Evolutionary conservation across 1,140 invertebrate species (phyloP).

Genomic region (Dendroctonus valens): DNA sequence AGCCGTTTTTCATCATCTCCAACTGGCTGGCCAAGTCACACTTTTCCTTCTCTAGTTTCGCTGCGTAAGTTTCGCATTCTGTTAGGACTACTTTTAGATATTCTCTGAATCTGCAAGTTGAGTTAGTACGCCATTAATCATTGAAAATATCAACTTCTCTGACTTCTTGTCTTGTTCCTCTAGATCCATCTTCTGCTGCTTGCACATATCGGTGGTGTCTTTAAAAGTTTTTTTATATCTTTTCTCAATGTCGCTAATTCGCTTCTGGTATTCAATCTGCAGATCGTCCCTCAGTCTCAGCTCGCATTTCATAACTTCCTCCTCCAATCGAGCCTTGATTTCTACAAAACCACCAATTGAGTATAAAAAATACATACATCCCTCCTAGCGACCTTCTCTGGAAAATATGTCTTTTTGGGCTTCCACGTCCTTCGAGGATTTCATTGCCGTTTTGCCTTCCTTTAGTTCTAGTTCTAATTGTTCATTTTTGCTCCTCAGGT

Average conservation of each 20-base stretch:
- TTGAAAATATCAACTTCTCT: not conserved
- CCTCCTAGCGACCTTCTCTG: too few relatives aligned
- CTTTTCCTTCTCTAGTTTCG: conserved; percentile 27
- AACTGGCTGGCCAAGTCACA: conserved; percentile 21
- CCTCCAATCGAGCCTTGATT: conserved; percentile 9
- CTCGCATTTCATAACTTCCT: conserved; percentile 27
- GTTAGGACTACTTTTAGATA: conserved; percentile 30
- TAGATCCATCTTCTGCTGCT: conserved; percentile 28
- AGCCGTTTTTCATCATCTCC: conserved; percentile 12
- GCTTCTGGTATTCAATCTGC: conserved; percentile 35
- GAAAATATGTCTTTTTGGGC: too few relatives aligned
- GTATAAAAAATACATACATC: too few relatives aligned
- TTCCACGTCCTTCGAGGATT: not conserved
- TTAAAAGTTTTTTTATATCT: conserved; percentile 30
- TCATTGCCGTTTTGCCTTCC: conserved; percentile 1
- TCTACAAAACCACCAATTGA: not conserved
- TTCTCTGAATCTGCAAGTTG: conserved; percentile 23
- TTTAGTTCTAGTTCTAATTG: conserved; percentile 16
- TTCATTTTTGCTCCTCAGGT: conserved; percentile 17
- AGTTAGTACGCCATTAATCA: not conserved
- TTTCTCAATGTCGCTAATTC: conserved; percentile 33
- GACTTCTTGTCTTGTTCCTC: conserved; percentile 34
- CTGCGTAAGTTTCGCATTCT: conserved; percentile 31
- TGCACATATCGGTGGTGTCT: conserved; percentile 29
- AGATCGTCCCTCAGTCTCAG: conserved; percentile 35